Evolutionary conservation across 2,797 vertebrate species (phyloP).

Genomic region (Cirrhinus mrigala): DNA sequence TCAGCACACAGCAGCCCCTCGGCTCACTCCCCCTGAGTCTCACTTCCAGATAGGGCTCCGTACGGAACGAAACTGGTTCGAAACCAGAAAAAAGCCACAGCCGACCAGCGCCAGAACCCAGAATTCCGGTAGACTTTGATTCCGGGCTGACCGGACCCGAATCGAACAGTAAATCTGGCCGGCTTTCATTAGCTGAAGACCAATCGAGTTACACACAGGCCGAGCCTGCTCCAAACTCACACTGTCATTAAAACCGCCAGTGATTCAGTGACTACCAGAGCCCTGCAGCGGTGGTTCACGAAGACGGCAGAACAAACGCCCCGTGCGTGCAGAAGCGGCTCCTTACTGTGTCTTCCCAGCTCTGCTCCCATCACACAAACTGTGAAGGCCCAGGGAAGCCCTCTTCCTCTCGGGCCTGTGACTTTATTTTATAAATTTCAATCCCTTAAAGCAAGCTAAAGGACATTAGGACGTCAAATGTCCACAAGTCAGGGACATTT

Average conservation of each 20-base stretch:
- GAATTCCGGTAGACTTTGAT: conserved; percentile 38
- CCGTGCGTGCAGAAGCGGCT: conserved; percentile 22
- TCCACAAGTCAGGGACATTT: conserved; percentile 60
- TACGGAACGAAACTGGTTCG: conserved; percentile 10
- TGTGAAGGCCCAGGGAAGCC: conserved; percentile 33
- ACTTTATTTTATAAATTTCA: conserved; percentile 31
- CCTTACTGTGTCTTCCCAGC: conserved; percentile 45
- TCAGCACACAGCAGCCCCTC: conserved; percentile 85
- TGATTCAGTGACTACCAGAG: conserved; percentile 27
- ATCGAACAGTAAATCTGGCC: conserved; percentile 29
- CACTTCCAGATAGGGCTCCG: neutral
- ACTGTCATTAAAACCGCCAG: conserved; percentile 23
- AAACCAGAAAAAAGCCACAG: conserved; percentile 41
- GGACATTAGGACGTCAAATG: conserved; percentile 43
- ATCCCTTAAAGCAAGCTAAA: conserved; percentile 39
- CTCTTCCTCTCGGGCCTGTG: conserved; percentile 7
- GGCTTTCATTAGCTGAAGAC: conserved; percentile 36
- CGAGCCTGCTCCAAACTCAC: conserved; percentile 43
- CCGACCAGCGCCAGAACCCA: conserved; percentile 6
- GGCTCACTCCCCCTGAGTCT: conserved; percentile 80
- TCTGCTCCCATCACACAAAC: conserved; percentile 28
- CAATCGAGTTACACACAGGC: conserved; percentile 26
- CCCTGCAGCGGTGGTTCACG: neutral
- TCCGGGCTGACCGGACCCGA: conserved; percentile 5
- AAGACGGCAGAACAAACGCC: neutral